phyloP scores from a whole-genome alignment of 1,140 invertebrate genomes.

The Cephus cinctus region DNA sequence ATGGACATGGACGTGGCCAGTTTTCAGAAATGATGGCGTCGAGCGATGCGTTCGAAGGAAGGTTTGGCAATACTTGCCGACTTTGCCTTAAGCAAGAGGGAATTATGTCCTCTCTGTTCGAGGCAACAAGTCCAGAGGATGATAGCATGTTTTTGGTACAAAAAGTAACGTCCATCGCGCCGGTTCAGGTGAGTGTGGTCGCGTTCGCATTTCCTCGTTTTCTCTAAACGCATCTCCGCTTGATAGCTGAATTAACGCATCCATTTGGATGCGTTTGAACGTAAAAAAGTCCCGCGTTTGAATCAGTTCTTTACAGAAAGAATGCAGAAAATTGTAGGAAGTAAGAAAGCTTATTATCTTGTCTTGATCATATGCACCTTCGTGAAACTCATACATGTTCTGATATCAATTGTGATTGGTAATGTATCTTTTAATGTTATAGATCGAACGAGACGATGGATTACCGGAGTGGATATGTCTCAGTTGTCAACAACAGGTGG shows the following conservation, averaged over 20 bases:
- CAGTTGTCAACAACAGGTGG: conserved; percentile 24
- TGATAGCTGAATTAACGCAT: background rate
- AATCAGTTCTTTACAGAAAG: conserved; percentile 16
- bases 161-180: conserved; percentile 30
- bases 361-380: background rate
- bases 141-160: conserved; percentile 16
- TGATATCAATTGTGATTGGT: background rate
- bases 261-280: background rate
- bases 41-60: conserved; percentile 8
- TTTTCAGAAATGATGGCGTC: conserved; percentile 10
- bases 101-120: conserved; percentile 25
- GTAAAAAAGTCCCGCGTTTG: too few species aligned
- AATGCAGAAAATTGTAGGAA: background rate
- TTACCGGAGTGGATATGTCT: conserved; percentile 31
- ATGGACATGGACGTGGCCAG: too few species aligned
- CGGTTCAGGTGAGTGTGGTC: conserved; percentile 32
- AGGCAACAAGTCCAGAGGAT: conserved; percentile 2
- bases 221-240: conserved; percentile 3
- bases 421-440: background rate
- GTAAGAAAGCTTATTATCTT: background rate
- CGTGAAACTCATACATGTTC: background rate
- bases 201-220: conserved; percentile 19
- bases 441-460: conserved; percentile 27
- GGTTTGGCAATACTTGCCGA: conserved; percentile 31
- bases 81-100: conserved; percentile 31